These are phyloP conservation scores for Callipepla californica DNA, from an alignment of 2,113 vertebrate species.

Conservation along the genomic window DNA sequence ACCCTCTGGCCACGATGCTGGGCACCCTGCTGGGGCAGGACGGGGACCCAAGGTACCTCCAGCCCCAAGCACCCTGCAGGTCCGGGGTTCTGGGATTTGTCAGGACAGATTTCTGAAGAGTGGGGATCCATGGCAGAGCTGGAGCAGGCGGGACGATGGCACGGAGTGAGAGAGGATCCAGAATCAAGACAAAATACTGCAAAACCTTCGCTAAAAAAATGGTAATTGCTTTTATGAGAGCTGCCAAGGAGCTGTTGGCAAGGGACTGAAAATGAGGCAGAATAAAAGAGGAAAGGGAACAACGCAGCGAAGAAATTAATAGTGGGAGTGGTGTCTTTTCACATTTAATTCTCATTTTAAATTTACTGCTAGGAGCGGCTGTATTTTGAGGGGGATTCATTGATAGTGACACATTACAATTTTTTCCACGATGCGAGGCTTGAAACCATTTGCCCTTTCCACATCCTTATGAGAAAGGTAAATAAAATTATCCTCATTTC, in stretches of 20 bases:
- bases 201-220: conserved; percentile 15
- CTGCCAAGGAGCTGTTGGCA: conserved; percentile 45
- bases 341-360: neutral
- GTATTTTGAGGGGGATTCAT: neutral
- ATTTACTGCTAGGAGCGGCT: neutral
- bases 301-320: neutral
- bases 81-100: neutral
- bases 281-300: conserved; percentile 29
- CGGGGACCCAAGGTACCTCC: neutral
- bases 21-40: neutral
- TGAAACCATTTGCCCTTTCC: neutral
- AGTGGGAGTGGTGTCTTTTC: conserved; percentile 17
- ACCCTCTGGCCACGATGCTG: neutral
- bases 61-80: neutral
- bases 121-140: fast-evolving
- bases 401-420: neutral
- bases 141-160: neutral
- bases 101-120: neutral
- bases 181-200: neutral
- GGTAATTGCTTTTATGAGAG: conserved; percentile 42
- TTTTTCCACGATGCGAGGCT: neutral
- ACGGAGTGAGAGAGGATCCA: neutral
- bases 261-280: conserved; percentile 1
- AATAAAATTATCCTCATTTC: neutral
- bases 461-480: neutral